Evolutionary conservation across 2,113 vertebrate species (phyloP).

Genomic region (Hystrix cristata): DNA sequence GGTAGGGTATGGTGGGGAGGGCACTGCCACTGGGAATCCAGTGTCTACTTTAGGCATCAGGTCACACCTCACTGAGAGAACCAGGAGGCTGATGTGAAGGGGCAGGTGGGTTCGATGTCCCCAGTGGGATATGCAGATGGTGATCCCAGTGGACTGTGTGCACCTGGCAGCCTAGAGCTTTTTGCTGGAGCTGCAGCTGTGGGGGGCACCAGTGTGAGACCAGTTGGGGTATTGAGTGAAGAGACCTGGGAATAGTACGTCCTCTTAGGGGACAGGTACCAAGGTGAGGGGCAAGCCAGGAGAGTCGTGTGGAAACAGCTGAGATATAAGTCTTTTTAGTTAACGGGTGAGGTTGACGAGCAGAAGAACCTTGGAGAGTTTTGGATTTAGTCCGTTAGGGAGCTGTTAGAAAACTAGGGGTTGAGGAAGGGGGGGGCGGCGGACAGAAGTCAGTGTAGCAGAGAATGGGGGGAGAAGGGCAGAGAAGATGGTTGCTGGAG

Average conservation of each 20-base stretch:
- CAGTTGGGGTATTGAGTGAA: neutral
- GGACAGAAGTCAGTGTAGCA: neutral
- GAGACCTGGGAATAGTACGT: neutral
- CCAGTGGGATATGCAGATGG: neutral
- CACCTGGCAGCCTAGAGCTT: neutral
- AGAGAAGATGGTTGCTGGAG: neutral
- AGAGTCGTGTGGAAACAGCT: neutral
- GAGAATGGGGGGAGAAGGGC: neutral
- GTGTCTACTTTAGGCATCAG: neutral
- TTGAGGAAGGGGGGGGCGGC: neutral
- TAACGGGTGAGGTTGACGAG: neutral
- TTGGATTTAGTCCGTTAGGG: neutral
- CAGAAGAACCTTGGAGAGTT: neutral
- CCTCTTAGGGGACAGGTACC: neutral
- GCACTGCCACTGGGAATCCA: neutral
- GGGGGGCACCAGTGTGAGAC: neutral
- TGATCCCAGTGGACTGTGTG: neutral
- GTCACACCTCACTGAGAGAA: neutral
- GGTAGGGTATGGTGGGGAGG: neutral
- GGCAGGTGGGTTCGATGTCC: neutral
- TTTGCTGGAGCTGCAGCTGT: neutral
- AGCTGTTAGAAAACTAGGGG: neutral
- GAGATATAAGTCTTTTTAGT: neutral
- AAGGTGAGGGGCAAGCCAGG: neutral
- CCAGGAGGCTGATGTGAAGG: neutral